phyloP scores from a whole-genome alignment of 2,888 invertebrate species.

The Drosophila mimica region DNA sequence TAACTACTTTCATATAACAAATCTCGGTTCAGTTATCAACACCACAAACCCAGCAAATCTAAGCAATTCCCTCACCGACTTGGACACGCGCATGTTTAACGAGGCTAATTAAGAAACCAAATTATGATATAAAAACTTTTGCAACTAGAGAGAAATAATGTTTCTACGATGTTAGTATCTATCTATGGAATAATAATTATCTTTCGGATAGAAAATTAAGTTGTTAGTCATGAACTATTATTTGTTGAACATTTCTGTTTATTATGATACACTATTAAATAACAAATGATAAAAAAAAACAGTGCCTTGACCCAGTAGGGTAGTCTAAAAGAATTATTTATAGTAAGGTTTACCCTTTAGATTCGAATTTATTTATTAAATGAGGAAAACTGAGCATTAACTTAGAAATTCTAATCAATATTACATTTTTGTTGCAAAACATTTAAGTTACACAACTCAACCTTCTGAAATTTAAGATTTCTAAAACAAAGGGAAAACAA shows the following conservation, averaged over 20 bases:
- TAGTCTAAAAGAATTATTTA: background rate
- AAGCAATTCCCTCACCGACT: slow-evolving; percentile 27
- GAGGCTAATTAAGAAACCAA: background rate
- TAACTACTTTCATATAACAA: background rate
- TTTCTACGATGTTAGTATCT: background rate
- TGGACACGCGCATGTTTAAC: background rate
- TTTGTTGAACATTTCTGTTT: background rate
- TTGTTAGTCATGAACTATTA: background rate
- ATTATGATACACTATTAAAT: background rate
- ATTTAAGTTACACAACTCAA: background rate
- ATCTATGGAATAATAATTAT: background rate
- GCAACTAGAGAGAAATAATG: background rate
- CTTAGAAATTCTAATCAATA: background rate
- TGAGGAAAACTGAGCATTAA: background rate
- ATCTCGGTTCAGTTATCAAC: slow-evolving; percentile 23
- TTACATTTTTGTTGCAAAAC: background rate
- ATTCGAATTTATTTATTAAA: background rate
- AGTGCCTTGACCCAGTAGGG: background rate
- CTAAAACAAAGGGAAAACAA: background rate
- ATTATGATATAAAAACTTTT: slow-evolving; percentile 2
- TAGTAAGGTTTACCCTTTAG: background rate
- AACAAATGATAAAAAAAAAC: background rate
- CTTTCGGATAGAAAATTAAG: background rate
- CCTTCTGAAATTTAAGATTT: background rate
- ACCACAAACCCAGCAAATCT: slow-evolving; percentile 31